A percentile compares a stretch with the other conserved stretches of the same genome.
phyloP scores from a whole-genome alignment of 2,888 invertebrate genomes.

The Pocota personata region DNA sequence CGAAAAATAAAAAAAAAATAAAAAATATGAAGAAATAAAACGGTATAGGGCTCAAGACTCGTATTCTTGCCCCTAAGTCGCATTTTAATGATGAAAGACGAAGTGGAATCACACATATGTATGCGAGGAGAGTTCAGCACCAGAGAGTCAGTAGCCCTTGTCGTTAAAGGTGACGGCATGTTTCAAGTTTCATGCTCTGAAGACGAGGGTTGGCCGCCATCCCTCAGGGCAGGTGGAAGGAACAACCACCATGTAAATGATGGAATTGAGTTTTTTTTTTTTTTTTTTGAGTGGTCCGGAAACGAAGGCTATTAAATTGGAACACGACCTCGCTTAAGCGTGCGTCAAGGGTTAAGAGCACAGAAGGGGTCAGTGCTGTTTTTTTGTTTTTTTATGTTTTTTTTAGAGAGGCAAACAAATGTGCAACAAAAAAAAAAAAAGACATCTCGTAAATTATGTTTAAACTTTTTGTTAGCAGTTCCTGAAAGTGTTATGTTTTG shows the following conservation, averaged over 20 bases:
- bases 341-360: constrained; percentile 71
- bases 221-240: constrained; percentile 14
- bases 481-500: constrained; percentile 14
- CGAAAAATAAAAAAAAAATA: background rate
- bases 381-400: background rate
- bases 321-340: constrained; percentile 72
- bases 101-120: constrained; percentile 21
- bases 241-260: constrained; percentile 38
- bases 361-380: constrained; percentile 65
- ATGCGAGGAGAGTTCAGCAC: constrained; percentile 21
- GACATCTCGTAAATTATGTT: constrained; percentile 29
- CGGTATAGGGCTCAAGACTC: constrained; percentile 32
- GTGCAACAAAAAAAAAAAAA: background rate
- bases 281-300: constrained; percentile 55
- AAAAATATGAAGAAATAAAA: background rate
- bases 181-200: constrained; percentile 58
- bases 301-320: constrained; percentile 73
- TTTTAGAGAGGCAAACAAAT: constrained; percentile 10
- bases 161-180: constrained; percentile 65
- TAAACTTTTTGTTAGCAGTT: constrained; percentile 3
- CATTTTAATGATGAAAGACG: constrained; percentile 69
- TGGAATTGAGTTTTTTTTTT: constrained; percentile 56
- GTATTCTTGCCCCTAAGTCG: constrained; percentile 69
- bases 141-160: constrained; percentile 48
- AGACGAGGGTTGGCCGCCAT: constrained; percentile 24